These are phyloP conservation scores for Mellilla xanthometata DNA, from an alignment of 2,888 invertebrate genomes.

Conservation along the genomic window DNA sequence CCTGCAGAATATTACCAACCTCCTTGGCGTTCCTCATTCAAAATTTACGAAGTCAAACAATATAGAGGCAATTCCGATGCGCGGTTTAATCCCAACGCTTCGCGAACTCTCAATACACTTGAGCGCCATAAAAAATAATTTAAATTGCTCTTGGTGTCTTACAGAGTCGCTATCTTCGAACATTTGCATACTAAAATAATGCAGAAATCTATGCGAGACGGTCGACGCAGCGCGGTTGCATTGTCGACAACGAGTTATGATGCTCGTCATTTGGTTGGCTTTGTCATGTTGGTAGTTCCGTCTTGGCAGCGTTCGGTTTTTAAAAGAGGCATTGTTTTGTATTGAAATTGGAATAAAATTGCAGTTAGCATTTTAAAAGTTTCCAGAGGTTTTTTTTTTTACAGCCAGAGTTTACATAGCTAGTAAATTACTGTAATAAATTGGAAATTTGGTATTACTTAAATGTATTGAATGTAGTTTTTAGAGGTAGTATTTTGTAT, in stretches of 20 bases:
- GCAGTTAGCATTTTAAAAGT: too few species aligned
- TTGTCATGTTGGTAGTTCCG: conserved; percentile 5
- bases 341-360: conserved; percentile 9
- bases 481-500: too few species aligned
- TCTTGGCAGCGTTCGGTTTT: conserved; percentile 19
- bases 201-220: conserved; percentile 80
- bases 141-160: conserved; percentile 72
- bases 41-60: conserved; percentile 65
- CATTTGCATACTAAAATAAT: conserved; percentile 83
- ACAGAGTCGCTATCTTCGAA: conserved; percentile 74
- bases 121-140: conserved; percentile 83
- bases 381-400: too few species aligned
- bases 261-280: conserved; percentile 16
- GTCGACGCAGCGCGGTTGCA: conserved; percentile 58
- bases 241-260: conserved; percentile 36
- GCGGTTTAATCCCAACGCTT: conserved; percentile 51
- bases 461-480: too few species aligned
- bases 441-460: too few species aligned
- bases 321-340: conserved; percentile 20
- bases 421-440: too few species aligned
- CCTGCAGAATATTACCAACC: conserved; percentile 34
- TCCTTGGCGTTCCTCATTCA: conserved; percentile 56
- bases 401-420: too few species aligned
- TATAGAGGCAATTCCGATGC: conserved; percentile 55
- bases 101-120: conserved; percentile 77